Conservation (phyloP, 2,113 vertebrate genomes). For the Hucho hucho region DNA sequence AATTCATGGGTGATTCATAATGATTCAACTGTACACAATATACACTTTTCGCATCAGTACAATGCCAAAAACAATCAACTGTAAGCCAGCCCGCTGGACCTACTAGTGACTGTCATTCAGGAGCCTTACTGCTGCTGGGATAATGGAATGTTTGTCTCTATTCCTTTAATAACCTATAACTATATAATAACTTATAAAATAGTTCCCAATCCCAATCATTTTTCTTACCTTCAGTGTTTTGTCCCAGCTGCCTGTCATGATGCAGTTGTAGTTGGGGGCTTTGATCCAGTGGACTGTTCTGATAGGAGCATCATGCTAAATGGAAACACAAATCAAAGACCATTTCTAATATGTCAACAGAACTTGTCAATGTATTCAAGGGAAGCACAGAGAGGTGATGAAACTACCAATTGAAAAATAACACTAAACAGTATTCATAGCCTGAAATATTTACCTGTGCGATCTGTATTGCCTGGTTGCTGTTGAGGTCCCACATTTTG, state of each 20-base stretch:
- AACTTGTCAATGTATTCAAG: too few relatives aligned
- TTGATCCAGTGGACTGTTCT: conserved; percentile 98
- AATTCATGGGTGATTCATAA: too few relatives aligned
- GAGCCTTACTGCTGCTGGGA: too few relatives aligned
- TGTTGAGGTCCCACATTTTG: conserved; percentile 99
- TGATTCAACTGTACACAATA: too few relatives aligned
- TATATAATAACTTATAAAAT: too few relatives aligned
- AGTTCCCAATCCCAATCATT: not conserved
- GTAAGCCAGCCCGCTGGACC: too few relatives aligned
- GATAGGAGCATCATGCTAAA: conserved; percentile 93
- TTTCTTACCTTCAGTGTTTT: conserved; percentile 88
- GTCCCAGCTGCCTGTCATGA: conserved; percentile 99
- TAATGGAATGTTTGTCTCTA: too few relatives aligned
- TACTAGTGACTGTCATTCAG: too few relatives aligned
- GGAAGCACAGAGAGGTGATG: not conserved
- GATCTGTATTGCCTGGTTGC: conserved; percentile 97
- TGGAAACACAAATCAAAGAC: not conserved
- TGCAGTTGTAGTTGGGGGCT: conserved; percentile 95
- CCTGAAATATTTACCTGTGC: conserved; percentile 81
- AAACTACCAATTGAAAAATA: not conserved
- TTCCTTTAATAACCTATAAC: too few relatives aligned
- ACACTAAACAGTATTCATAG: not conserved
- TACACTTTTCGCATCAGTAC: too few relatives aligned
- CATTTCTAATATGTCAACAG: too few relatives aligned
- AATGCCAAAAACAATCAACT: too few relatives aligned